phyloP scores from a whole-genome alignment of 2,888 invertebrate genomes.

The Orthosia gracilis region DNA sequence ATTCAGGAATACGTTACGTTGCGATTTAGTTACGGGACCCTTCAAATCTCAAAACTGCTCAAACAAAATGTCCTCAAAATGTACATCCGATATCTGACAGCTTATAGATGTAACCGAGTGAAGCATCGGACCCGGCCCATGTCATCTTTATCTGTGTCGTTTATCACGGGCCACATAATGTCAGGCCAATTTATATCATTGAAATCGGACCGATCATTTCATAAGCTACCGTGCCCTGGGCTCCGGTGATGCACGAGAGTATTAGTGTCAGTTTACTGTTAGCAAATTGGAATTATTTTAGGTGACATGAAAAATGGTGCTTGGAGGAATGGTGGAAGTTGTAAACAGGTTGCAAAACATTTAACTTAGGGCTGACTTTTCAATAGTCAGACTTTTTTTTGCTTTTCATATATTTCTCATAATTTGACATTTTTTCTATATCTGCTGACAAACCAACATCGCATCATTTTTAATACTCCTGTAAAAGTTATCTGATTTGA shows the following conservation, averaged over 20 bases:
- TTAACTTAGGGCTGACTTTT: no score
- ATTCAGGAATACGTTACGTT: no score
- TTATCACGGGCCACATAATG: constrained; percentile 61
- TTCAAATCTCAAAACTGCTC: constrained; percentile 1
- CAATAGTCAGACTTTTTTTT: no score
- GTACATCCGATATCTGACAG: constrained; percentile 54
- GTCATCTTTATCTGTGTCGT: constrained; percentile 58
- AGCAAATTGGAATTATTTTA: not conserved
- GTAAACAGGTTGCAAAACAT: not conserved
- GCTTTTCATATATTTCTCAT: no score
- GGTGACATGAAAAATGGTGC: not conserved
- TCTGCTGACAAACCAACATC: no score
- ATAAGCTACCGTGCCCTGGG: constrained; percentile 17
- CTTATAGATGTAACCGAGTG: constrained; percentile 54
- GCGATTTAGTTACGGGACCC: no score
- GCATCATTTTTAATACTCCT: no score
- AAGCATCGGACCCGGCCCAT: constrained; percentile 34
- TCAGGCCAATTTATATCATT: constrained; percentile 60
- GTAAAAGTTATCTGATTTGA: no score
- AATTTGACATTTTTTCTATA: no score
- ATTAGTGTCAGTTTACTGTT: constrained; percentile 1
- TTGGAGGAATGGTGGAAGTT: not conserved
- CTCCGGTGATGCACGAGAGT: not conserved
- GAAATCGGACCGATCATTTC: constrained; percentile 44
- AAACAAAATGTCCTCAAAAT: constrained; percentile 28